Conservation (phyloP, 2,797 vertebrate genomes). For the Tympanoctomys barrerae region DNA sequence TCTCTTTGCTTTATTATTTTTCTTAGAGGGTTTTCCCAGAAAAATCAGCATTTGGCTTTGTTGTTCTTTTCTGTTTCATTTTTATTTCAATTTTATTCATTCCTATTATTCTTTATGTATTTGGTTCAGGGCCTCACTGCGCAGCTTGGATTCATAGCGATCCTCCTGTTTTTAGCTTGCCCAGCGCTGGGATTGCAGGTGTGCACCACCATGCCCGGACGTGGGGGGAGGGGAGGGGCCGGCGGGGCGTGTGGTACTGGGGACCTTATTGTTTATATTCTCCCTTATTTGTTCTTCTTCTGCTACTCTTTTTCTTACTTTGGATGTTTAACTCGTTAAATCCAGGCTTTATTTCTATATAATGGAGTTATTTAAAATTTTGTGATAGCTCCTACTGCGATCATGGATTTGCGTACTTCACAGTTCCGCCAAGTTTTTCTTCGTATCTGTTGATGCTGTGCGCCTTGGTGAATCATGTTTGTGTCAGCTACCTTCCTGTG, state of each 20-base stretch:
- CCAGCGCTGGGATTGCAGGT: no score
- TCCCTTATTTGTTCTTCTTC: constrained; percentile 25
- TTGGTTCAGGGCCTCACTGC: no score
- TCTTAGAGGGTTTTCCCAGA: constrained; percentile 34
- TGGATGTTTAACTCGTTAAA: constrained; percentile 39
- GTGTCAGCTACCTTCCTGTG: background rate
- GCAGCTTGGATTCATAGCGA: no score
- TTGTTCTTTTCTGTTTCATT: constrained; percentile 24
- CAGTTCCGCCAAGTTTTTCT: background rate
- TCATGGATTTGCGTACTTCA: background rate
- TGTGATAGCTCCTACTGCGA: background rate
- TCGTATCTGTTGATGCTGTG: background rate
- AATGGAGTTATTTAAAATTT: constrained; percentile 25
- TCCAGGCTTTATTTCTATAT: background rate
- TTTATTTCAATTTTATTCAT: background rate
- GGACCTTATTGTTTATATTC: background rate
- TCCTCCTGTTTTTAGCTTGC: no score
- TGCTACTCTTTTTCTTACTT: background rate
- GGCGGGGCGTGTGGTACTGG: no score
- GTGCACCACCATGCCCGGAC: no score
- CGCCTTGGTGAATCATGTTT: background rate
- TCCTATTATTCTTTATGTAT: background rate
- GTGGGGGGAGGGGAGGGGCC: no score
- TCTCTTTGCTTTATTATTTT: background rate
- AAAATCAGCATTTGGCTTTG: constrained; percentile 12